These are phyloP conservation scores for Phortica magna DNA, from an alignment of 2,888 invertebrate species.

Conservation along the genomic window DNA sequence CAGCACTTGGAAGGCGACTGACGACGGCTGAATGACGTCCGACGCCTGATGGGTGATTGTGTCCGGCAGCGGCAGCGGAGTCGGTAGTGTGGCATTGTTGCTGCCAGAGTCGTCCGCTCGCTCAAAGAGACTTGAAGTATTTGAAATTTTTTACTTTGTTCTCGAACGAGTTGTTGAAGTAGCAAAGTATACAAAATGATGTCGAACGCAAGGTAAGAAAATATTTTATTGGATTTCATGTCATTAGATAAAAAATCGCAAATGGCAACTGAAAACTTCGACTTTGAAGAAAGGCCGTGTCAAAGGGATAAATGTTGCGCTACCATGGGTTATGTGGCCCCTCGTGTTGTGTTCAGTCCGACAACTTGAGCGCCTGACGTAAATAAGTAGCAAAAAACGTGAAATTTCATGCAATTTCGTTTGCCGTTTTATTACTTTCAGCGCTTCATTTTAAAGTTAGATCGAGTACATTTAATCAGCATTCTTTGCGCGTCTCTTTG, in stretches of 20 bases:
- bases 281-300: not conserved
- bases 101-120: not conserved
- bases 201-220: slow-evolving; percentile 12
- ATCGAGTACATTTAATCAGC: not conserved
- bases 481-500: too few species aligned
- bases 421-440: not conserved
- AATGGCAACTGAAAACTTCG: not conserved
- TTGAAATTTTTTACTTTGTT: not conserved
- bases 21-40: not conserved
- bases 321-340: not conserved
- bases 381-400: slow-evolving; percentile 12
- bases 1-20: not conserved
- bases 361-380: not conserved
- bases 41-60: not conserved
- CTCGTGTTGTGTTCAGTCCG: not conserved
- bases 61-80: not conserved
- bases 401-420: not conserved
- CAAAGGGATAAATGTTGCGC: not conserved
- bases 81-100: not conserved
- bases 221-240: slow-evolving; percentile 8
- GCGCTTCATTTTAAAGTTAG: not conserved
- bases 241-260: not conserved
- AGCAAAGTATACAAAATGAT: not conserved
- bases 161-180: not conserved
- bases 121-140: not conserved